Evolutionary conservation across 2,888 invertebrate genomes (phyloP).

Genomic region (Lathronympha strigana): DNA sequence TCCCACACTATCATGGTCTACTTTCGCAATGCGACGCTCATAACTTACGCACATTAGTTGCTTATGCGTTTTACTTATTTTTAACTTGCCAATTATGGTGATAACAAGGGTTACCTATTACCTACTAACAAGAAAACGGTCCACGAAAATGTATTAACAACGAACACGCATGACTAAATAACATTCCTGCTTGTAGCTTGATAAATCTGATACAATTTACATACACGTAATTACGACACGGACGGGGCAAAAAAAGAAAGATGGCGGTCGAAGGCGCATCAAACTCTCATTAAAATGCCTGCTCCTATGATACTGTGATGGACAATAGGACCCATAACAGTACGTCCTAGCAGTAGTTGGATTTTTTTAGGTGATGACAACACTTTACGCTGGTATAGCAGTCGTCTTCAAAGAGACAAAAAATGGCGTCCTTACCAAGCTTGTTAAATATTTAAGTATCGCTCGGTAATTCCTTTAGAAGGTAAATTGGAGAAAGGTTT

Average conservation of each 20-base stretch:
- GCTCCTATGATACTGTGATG: slow-evolving; percentile 37
- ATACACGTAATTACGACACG: slow-evolving; percentile 71
- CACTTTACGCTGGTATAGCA: slow-evolving; percentile 10
- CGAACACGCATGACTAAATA: slow-evolving; percentile 54
- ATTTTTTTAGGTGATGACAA: slow-evolving; percentile 32
- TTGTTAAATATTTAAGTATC: too few relatives aligned
- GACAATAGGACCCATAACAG: slow-evolving; percentile 38
- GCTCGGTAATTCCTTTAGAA: too few relatives aligned
- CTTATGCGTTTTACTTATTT: slow-evolving; percentile 22
- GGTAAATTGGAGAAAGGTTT: too few relatives aligned
- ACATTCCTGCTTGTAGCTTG: slow-evolving; percentile 65
- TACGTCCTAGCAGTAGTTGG: slow-evolving; percentile 29
- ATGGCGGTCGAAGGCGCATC: slow-evolving; percentile 64
- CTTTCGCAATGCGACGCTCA: slow-evolving; percentile 38
- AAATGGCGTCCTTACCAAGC: too few relatives aligned
- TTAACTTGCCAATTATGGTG: slow-evolving; percentile 19
- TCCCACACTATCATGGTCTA: slow-evolving; percentile 37
- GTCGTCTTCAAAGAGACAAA: too few relatives aligned
- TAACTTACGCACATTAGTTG: slow-evolving; percentile 31
- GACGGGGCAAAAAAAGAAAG: slow-evolving; percentile 52
- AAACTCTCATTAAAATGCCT: slow-evolving; percentile 72
- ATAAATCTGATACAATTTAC: slow-evolving; percentile 78
- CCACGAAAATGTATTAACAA: slow-evolving; percentile 45
- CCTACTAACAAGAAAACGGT: slow-evolving; percentile 35
- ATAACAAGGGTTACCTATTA: slow-evolving; percentile 27